Evolutionary conservation across 2,888 invertebrate genomes (phyloP), one percentile per base, ranked within the genome.

Genomic region (Steinernema carpocapsae): DNA sequence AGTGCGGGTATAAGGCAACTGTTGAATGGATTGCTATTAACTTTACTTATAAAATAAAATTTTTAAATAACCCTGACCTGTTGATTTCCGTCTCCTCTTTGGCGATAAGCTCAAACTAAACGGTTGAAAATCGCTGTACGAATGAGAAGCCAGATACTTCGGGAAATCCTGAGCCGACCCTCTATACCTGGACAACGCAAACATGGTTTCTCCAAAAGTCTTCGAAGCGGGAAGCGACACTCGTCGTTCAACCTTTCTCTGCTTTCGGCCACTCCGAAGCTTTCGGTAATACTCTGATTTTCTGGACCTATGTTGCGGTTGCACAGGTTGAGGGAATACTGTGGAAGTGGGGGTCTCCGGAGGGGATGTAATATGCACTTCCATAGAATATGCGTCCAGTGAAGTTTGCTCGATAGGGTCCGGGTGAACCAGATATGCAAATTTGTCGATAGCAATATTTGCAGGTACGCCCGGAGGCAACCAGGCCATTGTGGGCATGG

Each of bases 371-470:
- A 64, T 12, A 17, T 64, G 64, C 3, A 64, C 64, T 32, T 64
- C 32, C 26, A 64, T 22, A 17, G 64, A 64, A 37, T 29, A 32
- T 14, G 64, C 64, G 64, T 64, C 64, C 32, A 64, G 64, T 26
- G 64, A 64, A 64, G 64, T 64, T 19, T 32, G 32, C 12, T 64
- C 64, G 14, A 22, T 64, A 17, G 29, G 32, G 12, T 64, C 64
- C 24, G 64, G 64, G 32, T 64, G 64, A 26, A 64, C 64, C 64
- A 64, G 29, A 64, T 64, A 64, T 10, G 64, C 29, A 29, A 64
- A 64, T 29, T 29, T 64, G 64, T 26, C 26, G 17, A 64, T 64
- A 29, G 64, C 64, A 19, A 64, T 64, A 32, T 64, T 29, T 22
- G 32, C 29, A 17, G 64, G 26, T 17, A 64, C 64, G 10, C 64